Evolutionary conservation across 2,888 invertebrate genomes (phyloP), one percentile per base, ranked within the genome.

Genomic region (Sussaba pulchella): DNA sequence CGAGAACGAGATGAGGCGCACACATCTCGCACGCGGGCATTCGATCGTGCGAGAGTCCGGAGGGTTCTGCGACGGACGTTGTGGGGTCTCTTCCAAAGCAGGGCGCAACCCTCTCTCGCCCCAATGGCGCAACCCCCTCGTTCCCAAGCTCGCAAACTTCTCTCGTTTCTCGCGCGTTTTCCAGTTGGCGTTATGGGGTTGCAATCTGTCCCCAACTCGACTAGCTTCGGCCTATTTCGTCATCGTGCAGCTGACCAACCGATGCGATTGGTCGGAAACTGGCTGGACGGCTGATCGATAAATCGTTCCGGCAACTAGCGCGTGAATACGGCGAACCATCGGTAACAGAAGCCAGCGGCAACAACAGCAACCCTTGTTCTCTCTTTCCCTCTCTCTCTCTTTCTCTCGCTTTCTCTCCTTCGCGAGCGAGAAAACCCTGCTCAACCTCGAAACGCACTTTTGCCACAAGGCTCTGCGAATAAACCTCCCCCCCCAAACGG

Each of bases 1-100:
- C 85, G 87, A 87, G 88, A 89, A 91, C 87, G 89, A 91, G 91
- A 91, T 91, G 90, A 91, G 89, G 89, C n/a, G n/a, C 88, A 87
- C 88, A 86, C 64, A 72, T 71, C 47, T 47, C 54, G n/a, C n/a
- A n/a, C n/a, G n/a, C n/a, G n/a, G n/a, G n/a, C n/a, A n/a, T n/a
- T n/a, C 31, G 31, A 31, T 31, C 31, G 31, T 31, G 31, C n/a
- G 31, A 31, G 2, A 2, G 4, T 6, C 31, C 31, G 6, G 6
- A 31, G 31, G 31, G 81, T 86, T 87, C n/a, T n/a, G n/a, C n/a
- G n/a, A n/a, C n/a, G 84, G 83, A 85, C 87, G 84, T 84, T 6
- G 31, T 83, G 82, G 85, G 86, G 86, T 81, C n/a, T n/a, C n/a
- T n/a, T n/a, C n/a, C n/a, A n/a, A n/a, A 82, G 84, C 69, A 85